Base-by-base conservation (phyloP, 2,888 invertebrate species). In the Fragum fragum region DNA sequence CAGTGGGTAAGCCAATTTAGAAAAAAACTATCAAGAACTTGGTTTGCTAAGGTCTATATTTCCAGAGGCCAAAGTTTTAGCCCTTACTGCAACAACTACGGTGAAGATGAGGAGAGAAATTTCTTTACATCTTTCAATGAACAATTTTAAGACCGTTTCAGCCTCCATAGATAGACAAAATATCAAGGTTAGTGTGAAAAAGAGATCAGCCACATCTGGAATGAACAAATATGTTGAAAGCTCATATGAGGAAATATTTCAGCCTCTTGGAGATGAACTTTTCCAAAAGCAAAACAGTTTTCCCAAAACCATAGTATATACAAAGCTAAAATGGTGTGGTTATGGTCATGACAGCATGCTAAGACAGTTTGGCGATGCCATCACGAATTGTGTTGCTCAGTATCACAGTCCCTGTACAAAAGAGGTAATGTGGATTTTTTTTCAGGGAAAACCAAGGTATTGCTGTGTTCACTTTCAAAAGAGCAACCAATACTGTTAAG, bases 321-420 rank as follows among this genome's bases (percentile, higher is more conserved):
- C 23, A 1, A 57, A 57, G 28, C 16, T 57, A 11, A 57, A 57
- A 57, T 57, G 57, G 57, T 57, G 57, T 28, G 57, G 28, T 3
- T 57, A 57, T 57, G 57, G 57, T 7, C 28, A 28, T 9, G 57
- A 57, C 14, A 28, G 26, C 28, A 23, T 23, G 57, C 23, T 28
- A 16, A 57, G 57, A 57, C 57, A 57, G 9, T 18, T 16, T 28
- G 57, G 26, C 7, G 21, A 23, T 28, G 6, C 28, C 57, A 57
- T 47, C 5, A 14, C 47, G 26, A 11, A 57, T 11, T 26, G 11
- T 57, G 57, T 57, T 23, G 57, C 57, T 28, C 23, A 57, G 28
- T 57, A 57, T 18, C 57, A 23, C 57, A 57, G 26, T 57, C 57
- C 57, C 57, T 57, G 57, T 28, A 57, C 23, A 2, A 47, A 47